Percentiles rank a stretch among this genome's conserved stretches.
Conservation (phyloP, 2,797 vertebrate species). For the Dicrostonyx torquatus region DNA sequence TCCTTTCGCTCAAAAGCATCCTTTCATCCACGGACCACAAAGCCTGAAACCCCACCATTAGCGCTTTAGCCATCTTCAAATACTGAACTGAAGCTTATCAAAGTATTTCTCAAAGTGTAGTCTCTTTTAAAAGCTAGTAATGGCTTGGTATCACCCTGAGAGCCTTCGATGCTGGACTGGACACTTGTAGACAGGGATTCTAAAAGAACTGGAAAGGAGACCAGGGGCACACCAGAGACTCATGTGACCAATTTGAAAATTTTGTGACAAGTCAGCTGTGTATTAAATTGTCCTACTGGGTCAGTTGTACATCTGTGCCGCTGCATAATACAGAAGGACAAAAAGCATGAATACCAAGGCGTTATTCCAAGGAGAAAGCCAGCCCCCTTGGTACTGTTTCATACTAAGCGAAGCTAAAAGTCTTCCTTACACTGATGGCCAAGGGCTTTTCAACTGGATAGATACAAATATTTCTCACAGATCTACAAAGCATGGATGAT, state of each 20-base stretch:
- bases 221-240: neutral
- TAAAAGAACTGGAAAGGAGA: constrained; percentile 17
- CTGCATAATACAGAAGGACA: constrained; percentile 35
- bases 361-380: neutral
- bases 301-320: neutral
- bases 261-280: neutral
- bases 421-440: neutral
- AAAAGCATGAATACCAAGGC: constrained; percentile 69
- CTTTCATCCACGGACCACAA: neutral
- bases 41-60: constrained; percentile 23
- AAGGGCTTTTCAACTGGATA: constrained; percentile 2
- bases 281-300: neutral
- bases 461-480: constrained; percentile 17
- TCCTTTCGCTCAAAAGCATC: constrained; percentile 18
- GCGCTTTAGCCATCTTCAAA: constrained; percentile 23
- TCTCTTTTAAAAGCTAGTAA: neutral
- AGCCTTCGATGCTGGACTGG: neutral
- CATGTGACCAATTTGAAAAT: neutral
- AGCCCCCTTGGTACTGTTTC: neutral
- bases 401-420: neutral
- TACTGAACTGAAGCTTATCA: neutral
- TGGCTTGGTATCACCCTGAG: neutral
- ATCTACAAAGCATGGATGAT: neutral
- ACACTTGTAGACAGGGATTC: neutral
- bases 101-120: constrained; percentile 41